Evolutionary conservation across 23 tunicate species (phyloP).

Genomic region (Halocynthia roretzi): DNA sequence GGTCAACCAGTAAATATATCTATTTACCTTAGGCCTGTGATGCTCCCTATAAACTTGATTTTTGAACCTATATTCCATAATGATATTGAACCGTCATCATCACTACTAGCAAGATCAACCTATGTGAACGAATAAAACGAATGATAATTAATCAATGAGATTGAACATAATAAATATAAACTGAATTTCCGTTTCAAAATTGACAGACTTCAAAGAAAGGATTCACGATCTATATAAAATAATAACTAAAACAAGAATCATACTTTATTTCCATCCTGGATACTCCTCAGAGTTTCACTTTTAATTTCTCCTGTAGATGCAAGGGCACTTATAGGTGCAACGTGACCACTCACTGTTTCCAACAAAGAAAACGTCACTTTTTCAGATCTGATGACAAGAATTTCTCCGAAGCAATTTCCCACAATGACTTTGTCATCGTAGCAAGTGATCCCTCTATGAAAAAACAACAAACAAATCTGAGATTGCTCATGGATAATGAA

Average conservation of each 20-base stretch:
- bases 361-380: constrained; percentile 1
- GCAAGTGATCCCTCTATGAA: constrained; percentile 6
- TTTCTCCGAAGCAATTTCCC: constrained; percentile 13
- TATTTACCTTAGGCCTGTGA: constrained; percentile 36
- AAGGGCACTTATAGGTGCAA: background rate
- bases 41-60: constrained; percentile 20
- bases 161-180: too few species aligned
- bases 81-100: constrained; percentile 57
- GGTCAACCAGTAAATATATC: too few species aligned
- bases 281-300: too few species aligned
- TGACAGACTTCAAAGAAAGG: too few species aligned
- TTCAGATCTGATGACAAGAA: constrained; percentile 7
- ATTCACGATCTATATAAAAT: too few species aligned
- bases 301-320: too few species aligned
- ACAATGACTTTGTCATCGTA: background rate
- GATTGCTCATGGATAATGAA: background rate
- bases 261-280: too few species aligned
- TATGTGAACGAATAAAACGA: background rate
- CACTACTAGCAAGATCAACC: constrained; percentile 62
- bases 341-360: constrained; percentile 11
- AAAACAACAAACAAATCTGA: too few species aligned
- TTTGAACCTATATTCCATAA: constrained; percentile 35
- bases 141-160: too few species aligned
- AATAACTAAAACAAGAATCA: too few species aligned
- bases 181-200: too few species aligned